Base-by-base conservation (phyloP, 2,797 vertebrate species). In the Lophius americanus region DNA sequence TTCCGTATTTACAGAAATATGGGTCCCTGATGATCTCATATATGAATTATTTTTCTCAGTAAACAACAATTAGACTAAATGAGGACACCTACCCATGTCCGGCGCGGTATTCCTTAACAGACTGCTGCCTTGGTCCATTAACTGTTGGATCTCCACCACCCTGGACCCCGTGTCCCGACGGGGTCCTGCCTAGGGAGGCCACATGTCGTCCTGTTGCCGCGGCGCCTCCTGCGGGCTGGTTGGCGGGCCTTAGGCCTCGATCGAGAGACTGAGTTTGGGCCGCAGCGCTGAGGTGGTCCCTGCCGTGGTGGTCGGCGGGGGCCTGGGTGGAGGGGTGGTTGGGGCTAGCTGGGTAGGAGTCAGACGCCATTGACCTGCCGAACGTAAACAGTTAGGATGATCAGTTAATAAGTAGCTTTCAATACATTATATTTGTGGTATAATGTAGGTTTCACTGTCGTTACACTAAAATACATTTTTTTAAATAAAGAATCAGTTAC, bases 321-420 rank as follows among this genome's bases (percentile, higher is more conserved):
- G 94, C 87, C 88, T 94, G 95, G 79, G 93, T 91, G 0, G 91
- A 85, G 0, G 94, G 93, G 81, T 96, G 95, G 90, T 92, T 96
- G 81, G 96, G 96, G 75, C 96, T 96, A 10, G 95, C 95, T 0
- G 95, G 95, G 89, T 95, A 96, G 0, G 95, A 97, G 81, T 96
- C 95, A 0, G 95, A 96, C 0, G 93, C 93, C 44, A 95, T 93
- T 5, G 95, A 96, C 88, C 96, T 97, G 77, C 55, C 32, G 51
- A 50, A 3, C 13, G 23, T 9, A 54, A 46, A 0, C 13, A 1
- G 33, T 48, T 33, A 0, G 8, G 13, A 6, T 47, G 44, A 5
- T 47, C 13, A 47, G 44, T 5, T 42, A 9, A 5, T 5, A n/a
- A n/a, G 9, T 5, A n/a, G 12, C 5, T n/a, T 13, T 42, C 41